Evolutionary conservation across 2,113 vertebrate genomes (phyloP).

Genomic region (Piliocolobus tephrosceles): DNA sequence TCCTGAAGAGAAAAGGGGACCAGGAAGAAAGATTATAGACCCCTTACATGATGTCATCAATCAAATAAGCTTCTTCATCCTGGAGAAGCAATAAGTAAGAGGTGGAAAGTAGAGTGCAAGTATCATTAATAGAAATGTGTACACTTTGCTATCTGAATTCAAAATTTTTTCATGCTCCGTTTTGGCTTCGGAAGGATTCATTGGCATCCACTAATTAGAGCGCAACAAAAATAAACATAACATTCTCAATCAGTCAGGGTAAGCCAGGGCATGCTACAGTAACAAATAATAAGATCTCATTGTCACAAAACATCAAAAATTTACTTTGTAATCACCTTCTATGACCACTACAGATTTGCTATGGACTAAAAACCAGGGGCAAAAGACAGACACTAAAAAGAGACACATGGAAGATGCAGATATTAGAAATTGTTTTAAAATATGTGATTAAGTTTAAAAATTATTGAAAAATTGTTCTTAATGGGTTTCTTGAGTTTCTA

Average conservation of each 20-base stretch:
- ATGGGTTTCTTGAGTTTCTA: neutral
- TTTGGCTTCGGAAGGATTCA: neutral
- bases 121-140: neutral
- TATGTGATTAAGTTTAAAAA: neutral
- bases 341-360: neutral
- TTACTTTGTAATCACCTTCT: neutral
- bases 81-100: neutral
- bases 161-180: neutral
- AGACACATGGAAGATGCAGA: neutral
- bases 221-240: neutral
- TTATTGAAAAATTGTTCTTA: neutral
- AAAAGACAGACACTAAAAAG: neutral
- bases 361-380: neutral
- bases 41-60: neutral
- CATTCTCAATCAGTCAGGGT: neutral
- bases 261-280: neutral
- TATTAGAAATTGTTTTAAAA: neutral
- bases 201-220: neutral
- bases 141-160: neutral
- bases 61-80: neutral
- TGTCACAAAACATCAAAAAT: neutral
- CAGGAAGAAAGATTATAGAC: neutral
- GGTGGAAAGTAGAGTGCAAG: neutral
- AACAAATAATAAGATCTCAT: neutral
- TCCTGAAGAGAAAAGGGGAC: neutral